Evolutionary conservation across 2,113 vertebrate species (phyloP).

Genomic region (Phylloscopus trochilus): DNA sequence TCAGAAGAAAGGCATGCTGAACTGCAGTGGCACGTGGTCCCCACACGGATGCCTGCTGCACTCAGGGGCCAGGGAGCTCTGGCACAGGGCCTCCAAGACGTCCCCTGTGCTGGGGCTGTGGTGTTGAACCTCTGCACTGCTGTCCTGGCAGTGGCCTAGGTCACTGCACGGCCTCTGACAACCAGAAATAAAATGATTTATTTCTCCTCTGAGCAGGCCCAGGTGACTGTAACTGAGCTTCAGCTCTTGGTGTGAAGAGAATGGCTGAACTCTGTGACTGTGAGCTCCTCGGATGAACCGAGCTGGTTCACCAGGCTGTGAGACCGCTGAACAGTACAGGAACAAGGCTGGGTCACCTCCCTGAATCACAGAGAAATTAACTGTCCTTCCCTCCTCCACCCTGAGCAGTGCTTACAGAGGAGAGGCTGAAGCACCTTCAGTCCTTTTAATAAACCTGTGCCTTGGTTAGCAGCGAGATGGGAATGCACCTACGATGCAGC

Average conservation of each 20-base stretch:
- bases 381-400: background rate
- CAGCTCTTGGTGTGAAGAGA: background rate
- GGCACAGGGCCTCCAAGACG: background rate
- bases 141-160: background rate
- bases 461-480: background rate
- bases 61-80: background rate
- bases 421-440: background rate
- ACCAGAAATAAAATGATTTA: background rate
- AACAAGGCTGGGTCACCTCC: background rate
- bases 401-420: background rate
- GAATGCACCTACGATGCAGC: background rate
- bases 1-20: background rate
- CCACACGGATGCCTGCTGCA: background rate
- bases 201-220: background rate
- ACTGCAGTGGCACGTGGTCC: background rate
- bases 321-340: background rate
- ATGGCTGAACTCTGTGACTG: background rate
- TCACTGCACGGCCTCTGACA: background rate
- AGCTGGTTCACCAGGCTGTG: background rate
- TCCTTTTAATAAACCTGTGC: background rate
- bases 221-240: background rate
- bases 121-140: background rate
- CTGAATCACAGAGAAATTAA: background rate
- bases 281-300: accelerated
- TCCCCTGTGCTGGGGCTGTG: background rate